A percentile compares a stretch with the other conserved stretches of the same genome.
phyloP scores from a whole-genome alignment of 2,888 invertebrate genomes.

The Tipula helvola region DNA sequence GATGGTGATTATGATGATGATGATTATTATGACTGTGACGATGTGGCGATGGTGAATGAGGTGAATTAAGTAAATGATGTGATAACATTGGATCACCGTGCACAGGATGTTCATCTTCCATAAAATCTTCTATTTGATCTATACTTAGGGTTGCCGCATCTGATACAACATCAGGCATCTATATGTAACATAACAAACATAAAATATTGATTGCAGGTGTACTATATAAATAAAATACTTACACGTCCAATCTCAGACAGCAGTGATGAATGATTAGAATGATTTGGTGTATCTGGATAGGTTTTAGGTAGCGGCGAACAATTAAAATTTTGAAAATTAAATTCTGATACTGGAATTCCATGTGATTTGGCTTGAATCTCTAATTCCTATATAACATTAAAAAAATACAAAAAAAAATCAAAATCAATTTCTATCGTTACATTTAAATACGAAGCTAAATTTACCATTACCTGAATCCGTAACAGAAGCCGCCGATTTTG shows the following conservation, averaged over 20 bases:
- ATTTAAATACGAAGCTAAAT: not conserved
- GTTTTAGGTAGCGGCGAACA: slow-evolving; percentile 34
- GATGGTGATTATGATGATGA: slow-evolving; percentile 12
- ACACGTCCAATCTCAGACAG: slow-evolving; percentile 29
- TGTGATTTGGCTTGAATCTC: slow-evolving; percentile 65
- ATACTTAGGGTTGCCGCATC: slow-evolving; percentile 42
- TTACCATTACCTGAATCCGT: slow-evolving; percentile 58
- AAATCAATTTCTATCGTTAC: not conserved
- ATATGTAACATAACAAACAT: not conserved
- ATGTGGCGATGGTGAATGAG: slow-evolving; percentile 28
- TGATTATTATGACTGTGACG: slow-evolving; percentile 13
- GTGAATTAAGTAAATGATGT: slow-evolving; percentile 31
- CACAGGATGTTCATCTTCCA: slow-evolving; percentile 47
- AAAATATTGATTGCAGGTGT: not conserved
- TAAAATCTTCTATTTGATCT: slow-evolving; percentile 51
- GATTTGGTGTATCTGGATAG: slow-evolving; percentile 33
- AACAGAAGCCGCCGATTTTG: slow-evolving; percentile 71
- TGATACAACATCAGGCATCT: slow-evolving; percentile 45
- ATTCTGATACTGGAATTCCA: slow-evolving; percentile 53
- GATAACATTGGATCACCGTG: slow-evolving; percentile 53
- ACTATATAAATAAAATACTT: slow-evolving; percentile 16
- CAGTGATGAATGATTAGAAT: slow-evolving; percentile 19
- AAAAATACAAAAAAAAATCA: slow-evolving; percentile 9
- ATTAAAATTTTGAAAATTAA: slow-evolving; percentile 40
- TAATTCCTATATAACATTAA: slow-evolving; percentile 45